Evolutionary conservation across 2,113 vertebrate genomes (phyloP), one percentile per base, ranked within the genome.

Genomic region (Poecile atricapillus): DNA sequence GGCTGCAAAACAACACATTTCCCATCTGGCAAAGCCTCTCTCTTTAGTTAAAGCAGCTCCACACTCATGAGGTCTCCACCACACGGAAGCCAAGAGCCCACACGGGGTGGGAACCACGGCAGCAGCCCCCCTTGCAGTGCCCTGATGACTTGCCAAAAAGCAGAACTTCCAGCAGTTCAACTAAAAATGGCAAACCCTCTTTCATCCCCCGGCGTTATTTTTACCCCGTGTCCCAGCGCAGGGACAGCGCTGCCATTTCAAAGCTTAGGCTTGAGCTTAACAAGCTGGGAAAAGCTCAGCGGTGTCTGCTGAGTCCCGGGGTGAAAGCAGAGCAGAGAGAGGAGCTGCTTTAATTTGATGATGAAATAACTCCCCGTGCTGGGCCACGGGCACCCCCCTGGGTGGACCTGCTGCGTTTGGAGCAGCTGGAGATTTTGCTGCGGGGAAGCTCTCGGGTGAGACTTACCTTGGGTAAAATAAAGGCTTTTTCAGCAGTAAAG

Each of bases 111-210:
- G 41, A 31, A 6, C 21, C 82, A 67, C 2, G 0, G 81, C 80
- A 68, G 21, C 55, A 62, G 4, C 73, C 39, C 49, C 44, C 64
- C 16, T 55, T 1, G 37, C 55, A 13, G 28, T 5, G 56, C 93
- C 73, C 83, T 41, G 83, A 73, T 2, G 5, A 27, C 19, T 47
- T 6, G 43, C 55, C 94, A 75, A 46, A 85, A 93, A 94, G 86
- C 90, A 90, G 92, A 95, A 92, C 79, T 94, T 73, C 37, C 85
- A 93, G 82, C 79, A 50, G 70, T 70, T 64, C 10, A 23, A 64
- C 87, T 90, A 68, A 82, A 94, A 91, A 76, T 6, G 58, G 75
- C 79, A 95, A 94, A 91, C 65, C 88, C 74, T 27, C 58, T 91
- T 85, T 85, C 90, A 71, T 85, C 87, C 83, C 90, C 78, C 75